Conservation (phyloP, 92 coral and sea anemone genomes). For the Desmophyllum pertusum region DNA sequence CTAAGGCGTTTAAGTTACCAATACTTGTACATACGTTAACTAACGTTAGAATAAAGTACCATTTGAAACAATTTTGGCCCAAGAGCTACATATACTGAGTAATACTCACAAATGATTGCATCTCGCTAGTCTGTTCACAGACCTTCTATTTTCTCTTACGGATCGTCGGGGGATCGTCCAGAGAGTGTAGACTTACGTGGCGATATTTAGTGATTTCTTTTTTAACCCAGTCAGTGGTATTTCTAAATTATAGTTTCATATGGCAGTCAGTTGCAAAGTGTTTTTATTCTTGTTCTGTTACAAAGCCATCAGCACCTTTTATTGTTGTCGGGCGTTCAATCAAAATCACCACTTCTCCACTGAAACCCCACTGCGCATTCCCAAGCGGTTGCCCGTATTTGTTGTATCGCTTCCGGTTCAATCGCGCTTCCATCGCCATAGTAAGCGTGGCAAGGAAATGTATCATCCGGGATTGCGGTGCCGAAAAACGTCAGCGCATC, state of each 20-base stretch:
- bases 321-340: not conserved
- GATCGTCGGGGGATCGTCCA: not conserved
- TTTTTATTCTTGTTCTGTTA: not conserved
- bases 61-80: not conserved
- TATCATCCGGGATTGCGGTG: constrained; percentile 37
- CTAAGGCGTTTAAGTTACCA: no score
- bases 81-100: no score
- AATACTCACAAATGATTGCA: not conserved
- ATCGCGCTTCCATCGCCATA: constrained; percentile 70
- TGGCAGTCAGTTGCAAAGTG: not conserved
- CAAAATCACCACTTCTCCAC: constrained; percentile 50
- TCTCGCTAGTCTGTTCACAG: no score
- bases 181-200: not conserved
- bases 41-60: no score
- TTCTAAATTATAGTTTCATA: not conserved
- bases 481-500: constrained; percentile 33
- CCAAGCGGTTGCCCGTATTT: constrained; percentile 70
- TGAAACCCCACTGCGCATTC: constrained; percentile 64
- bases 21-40: no score
- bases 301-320: not conserved
- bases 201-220: not conserved
- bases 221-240: not conserved
- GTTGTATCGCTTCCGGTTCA: constrained; percentile 67
- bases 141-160: not conserved
- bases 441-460: constrained; percentile 53